Evolutionary conservation across 2,113 vertebrate species (phyloP), one percentile per base, ranked within the genome.

Genomic region (Ceyx margarethae): DNA sequence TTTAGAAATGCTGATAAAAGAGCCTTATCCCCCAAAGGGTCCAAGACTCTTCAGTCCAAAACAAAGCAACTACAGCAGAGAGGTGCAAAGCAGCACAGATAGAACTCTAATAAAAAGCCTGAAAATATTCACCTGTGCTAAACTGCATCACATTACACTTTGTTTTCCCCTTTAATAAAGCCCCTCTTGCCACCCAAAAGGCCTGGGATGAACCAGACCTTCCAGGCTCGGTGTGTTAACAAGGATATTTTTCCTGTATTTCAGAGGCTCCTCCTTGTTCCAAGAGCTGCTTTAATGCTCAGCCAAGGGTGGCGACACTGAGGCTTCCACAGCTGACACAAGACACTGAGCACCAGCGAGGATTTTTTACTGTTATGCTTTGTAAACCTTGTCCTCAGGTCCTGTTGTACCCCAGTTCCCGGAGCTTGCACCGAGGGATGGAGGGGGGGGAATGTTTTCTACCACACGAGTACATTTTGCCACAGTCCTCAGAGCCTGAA

Each of bases 371-470:
- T 31, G 65, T 57, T 84, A n/a, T 19, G 54, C 78, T 89, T 67
- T 77, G 53, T 60, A 86, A 89, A 89, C 65, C 53, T 61, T 72
- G 57, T 53, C 73, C 43, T 64, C 20, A 16, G 57, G 48, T 13
- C 81, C 76, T 1, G 0, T 81, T 53, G 61, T 0, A 45, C 29
- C 31, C 54, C 1, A 1, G 40, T 33, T 33, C 29, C 29, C 9
- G 29, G 10, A 82, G 40, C 40, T 48, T 61, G 87, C 54, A 82
- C 58, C 10, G 1, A 85, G 23, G 40, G 54, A 56, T 56, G 54
- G 72, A 78, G 15, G 11, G 11, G 26, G 46, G 37, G 56, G 29
- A 51, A 56, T 77, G 29, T 48, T 13, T 64, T 58, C n/a, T 51
- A n/a, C n/a, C 62, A 25, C 40, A 74, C 23, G 15, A n/a, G 15